Base-by-base conservation (phyloP, 2,888 invertebrate genomes). In the Flexamia atlantica region DNA sequence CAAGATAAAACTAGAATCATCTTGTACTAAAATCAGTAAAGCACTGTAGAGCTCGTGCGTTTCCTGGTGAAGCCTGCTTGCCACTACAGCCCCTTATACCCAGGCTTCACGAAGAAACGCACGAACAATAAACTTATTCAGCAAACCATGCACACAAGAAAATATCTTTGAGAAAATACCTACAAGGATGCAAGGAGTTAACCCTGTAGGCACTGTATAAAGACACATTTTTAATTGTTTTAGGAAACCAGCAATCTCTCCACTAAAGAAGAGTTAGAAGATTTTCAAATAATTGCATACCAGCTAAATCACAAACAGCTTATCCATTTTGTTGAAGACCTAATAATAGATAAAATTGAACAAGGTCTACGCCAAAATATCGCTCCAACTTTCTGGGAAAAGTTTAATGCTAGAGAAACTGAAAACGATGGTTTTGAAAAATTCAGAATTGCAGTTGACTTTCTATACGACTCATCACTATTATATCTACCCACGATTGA, bases 371-470 rank as follows among this genome's bases (percentile, higher is more conserved):
- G 94, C 1, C 92, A 92, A 88, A 91, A 92, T 86, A 91, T 94
- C 2, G 93, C 92, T 0, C 94, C 94, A 10, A 89, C 91, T 57
- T 95, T 95, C 90, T 95, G 95, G 95, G 90, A 91, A 0, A 92
- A 93, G 87, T 95, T 95, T 89, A 81, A 83, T 20, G 76, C 72
- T 0, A 81, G 84, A 32, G 85, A 84, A 64, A 83, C 60, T 72
- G 87, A 87, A 80, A 64, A 12, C 84, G 91, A 92, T 88, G 93
- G 93, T 20, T 95, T 95, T 88, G 92, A 93, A 87, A 90, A 92
- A 76, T 95, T 95, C 87, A 93, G 93, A 87, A 91, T 91, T 81
- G 94, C 95, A n/a, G 93, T 95, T 0, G 93, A 93, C 87, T 92
- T 92, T 84, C 89, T 95, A 0, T 94, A 94, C 87, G 91, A 91